These are phyloP conservation scores for Danio choprae DNA, from an alignment of 2,797 vertebrate species.

Conservation along the genomic window DNA sequence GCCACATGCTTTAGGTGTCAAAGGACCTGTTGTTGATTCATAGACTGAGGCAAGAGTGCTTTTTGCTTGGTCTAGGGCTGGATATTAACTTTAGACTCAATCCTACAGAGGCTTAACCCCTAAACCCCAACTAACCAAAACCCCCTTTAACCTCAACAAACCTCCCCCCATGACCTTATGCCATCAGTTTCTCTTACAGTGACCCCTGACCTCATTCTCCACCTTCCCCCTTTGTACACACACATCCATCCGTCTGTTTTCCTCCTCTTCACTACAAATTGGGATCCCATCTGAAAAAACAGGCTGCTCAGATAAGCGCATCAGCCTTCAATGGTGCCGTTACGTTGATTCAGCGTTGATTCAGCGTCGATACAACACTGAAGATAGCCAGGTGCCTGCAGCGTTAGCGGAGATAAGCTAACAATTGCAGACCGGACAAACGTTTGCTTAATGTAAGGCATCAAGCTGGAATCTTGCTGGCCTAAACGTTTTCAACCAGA, in stretches of 20 bases:
- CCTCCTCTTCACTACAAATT: conserved; percentile 62
- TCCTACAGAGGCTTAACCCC: conserved; percentile 74
- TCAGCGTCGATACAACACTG: conserved; percentile 44
- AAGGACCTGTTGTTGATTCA: conserved; percentile 73
- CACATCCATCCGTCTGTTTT: conserved; percentile 64
- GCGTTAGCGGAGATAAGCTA: conserved; percentile 53
- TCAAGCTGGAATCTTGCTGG: conserved; percentile 57
- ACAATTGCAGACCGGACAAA: conserved; percentile 56
- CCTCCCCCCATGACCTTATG: conserved; percentile 59
- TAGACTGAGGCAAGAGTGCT: conserved; percentile 66
- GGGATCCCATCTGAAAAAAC: conserved; percentile 70
- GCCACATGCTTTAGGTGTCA: conserved; percentile 47
- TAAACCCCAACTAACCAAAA: conserved; percentile 63
- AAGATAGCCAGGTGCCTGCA: conserved; percentile 57
- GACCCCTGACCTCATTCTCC: conserved; percentile 53
- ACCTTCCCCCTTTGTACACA: conserved; percentile 22
- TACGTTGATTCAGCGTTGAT: conserved; percentile 51
- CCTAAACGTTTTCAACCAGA: conserved; percentile 57
- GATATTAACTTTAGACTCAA: conserved; percentile 75
- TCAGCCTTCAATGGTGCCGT: conserved; percentile 63
- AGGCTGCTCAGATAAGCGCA: conserved; percentile 66
- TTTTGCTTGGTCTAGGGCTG: conserved; percentile 72
- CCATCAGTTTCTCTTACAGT: conserved; percentile 63
- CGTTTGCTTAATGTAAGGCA: conserved; percentile 54
- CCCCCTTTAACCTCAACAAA: conserved; percentile 69